Base-by-base conservation (phyloP, 2,797 vertebrate genomes). In the Sebastes hubbsi region DNA sequence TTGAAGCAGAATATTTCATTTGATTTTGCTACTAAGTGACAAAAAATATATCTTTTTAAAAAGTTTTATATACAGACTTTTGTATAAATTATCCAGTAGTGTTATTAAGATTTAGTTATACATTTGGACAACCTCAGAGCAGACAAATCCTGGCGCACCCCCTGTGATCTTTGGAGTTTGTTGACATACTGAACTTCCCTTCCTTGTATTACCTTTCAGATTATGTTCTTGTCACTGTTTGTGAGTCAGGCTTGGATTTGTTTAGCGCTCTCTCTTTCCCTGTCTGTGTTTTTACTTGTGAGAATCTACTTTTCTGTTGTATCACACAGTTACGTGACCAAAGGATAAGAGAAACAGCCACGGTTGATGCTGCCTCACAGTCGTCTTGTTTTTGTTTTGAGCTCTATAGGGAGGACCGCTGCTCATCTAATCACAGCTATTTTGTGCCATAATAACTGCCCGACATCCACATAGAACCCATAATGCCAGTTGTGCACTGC, bases 351-450 rank as follows among this genome's bases (percentile, higher is more conserved):
- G 30, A 52, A 71, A 36, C 66, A 49, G 25, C 20, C n/a, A 22
- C 32, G 60, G 22, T 60, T 3, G 3, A 4, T 7, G 6, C 16
- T 20, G 54, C 68, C 65, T 78, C 54, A 32, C 77, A 42, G 25
- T 27, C n/a, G 52, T 36, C 24, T 65, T 80, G 75, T 75, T 87
- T 86, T 87, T 79, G 77, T 80, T 87, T 79, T 49, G 59, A 71
- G 73, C 67, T 29, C 54, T 10, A 12, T 20, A 56, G 4, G 61
- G 56, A 72, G 58, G 62, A 25, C 73, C n/a, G 22, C 71, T 34
- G 72, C 29, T 77, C 58, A 46, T 88, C 24, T 82, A 80, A 90
- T 86, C 78, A 60, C 56, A 73, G 70, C 80, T 81, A 46, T 84
- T 86, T 25, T 59, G 25, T 68, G 55, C 49, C 55, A 18, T 76